These are phyloP conservation scores for Oncorhynchus gorbuscha DNA, from an alignment of 2,113 vertebrate species.

Conservation along the genomic window DNA sequence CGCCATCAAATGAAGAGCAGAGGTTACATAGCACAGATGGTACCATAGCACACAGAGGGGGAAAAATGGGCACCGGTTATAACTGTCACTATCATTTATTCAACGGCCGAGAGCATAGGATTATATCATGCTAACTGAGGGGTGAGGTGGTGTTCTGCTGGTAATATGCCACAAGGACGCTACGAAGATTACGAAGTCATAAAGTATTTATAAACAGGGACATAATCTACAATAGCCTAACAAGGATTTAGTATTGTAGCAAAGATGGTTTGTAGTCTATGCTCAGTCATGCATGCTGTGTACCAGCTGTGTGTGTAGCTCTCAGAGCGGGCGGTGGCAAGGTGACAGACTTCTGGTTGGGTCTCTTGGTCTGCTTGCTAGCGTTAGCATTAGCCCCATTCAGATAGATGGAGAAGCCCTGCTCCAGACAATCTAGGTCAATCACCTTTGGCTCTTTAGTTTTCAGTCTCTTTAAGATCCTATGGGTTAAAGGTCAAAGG, in stretches of 20 bases:
- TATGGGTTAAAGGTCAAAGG: conserved; percentile 46
- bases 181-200: no score
- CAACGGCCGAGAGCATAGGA: conserved; percentile 37
- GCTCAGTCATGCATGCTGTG: conserved; percentile 33
- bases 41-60: background rate
- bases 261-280: background rate
- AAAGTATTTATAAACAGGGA: no score
- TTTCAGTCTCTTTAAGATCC: conserved; percentile 78
- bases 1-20: conserved; percentile 42
- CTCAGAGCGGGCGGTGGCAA: conserved; percentile 56
- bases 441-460: conserved; percentile 79
- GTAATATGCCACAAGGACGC: background rate
- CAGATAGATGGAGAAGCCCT: conserved; percentile 92
- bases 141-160: background rate
- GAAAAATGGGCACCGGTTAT: conserved; percentile 45
- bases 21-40: conserved; percentile 42
- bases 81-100: conserved; percentile 64
- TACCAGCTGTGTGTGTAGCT: conserved; percentile 72
- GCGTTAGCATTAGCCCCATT: conserved; percentile 81
- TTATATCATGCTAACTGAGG: conserved; percentile 10
- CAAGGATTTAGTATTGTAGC: background rate
- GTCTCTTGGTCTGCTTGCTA: conserved; percentile 59
- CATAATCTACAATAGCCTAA: no score
- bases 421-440: conserved; percentile 83
- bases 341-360: conserved; percentile 21